Base-by-base conservation (phyloP, 1,140 invertebrate genomes). In the Leptestheria dahalacensis region DNA sequence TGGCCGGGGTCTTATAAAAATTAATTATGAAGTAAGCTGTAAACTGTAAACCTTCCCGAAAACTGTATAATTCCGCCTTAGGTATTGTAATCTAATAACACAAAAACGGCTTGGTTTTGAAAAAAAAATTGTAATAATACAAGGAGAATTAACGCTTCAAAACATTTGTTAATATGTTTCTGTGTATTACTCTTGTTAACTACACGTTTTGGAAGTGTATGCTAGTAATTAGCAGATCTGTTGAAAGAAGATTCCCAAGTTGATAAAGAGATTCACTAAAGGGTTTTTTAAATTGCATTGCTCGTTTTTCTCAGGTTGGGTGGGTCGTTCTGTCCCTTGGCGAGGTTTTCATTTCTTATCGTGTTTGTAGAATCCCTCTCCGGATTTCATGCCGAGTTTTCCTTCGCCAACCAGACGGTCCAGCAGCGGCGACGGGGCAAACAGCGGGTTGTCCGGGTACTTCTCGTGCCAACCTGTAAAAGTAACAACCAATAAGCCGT, bases 361-460 rank as follows among this genome's bases (percentile, higher is more conserved):
- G 70, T 92, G 88, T 64, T 82, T 82, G 69, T 92, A 92, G 69
- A 89, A 91, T 41, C 91, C 91, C 77, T 91, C 84, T 1, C 90
- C 90, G 50, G 81, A 72, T 71, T 94, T 94, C 1, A 80, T 72
- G 3, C 91, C 91, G 0, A 90, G 70, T 73, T 91, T 91, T 26
- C 86, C 86, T 68, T 90, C 82, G 12, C 72, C 66, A 2, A 93
- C 86, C 56, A 91, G 67, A 69, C 87, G 84, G 60, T 85, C 75
- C 6, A 91, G 61, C 6, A 81, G 64, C 33, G 78, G 72, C 48
- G 78, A 78, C 1, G 83, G 80, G 48, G 80, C 75, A 71, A 88
- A 91, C 1, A 87, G 70, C 1, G 80, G 77, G 68, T 88, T 80
- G 26, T 90, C 78, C 0, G 89, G 89, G 67, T 77, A 86, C 65